These are phyloP conservation scores for Antedon bifida DNA, from an alignment of 35 echinoderm and acorn worm genomes.

Conservation along the genomic window DNA sequence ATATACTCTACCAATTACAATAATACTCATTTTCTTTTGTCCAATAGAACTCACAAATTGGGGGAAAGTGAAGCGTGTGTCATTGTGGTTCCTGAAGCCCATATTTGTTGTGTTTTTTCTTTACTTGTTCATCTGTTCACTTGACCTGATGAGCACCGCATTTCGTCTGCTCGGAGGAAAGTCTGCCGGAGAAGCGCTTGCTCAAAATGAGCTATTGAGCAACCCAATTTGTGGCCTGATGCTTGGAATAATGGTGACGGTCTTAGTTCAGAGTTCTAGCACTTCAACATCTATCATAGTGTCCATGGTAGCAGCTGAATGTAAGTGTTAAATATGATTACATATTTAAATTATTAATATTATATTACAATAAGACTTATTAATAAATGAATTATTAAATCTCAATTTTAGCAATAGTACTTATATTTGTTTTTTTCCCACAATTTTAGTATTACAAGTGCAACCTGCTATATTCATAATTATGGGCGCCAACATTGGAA, in stretches of 20 bases:
- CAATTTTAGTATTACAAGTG: slow-evolving; percentile 55
- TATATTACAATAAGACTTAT: neutral
- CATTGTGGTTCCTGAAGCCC: slow-evolving; percentile 54
- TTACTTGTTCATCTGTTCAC: slow-evolving; percentile 90
- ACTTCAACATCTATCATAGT: slow-evolving; percentile 96
- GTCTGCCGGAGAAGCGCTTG: slow-evolving; percentile 74
- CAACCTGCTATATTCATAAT: slow-evolving; percentile 80
- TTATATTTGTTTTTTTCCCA: neutral
- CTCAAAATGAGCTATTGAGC: slow-evolving; percentile 48
- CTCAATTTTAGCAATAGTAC: neutral
- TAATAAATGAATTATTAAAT: neutral
- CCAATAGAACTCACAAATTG: slow-evolving; percentile 31
- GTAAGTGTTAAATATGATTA: slow-evolving; percentile 36
- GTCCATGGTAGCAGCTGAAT: slow-evolving; percentile 84
- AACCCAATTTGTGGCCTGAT: slow-evolving; percentile 95
- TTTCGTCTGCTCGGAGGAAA: slow-evolving; percentile 94
- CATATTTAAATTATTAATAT: neutral
- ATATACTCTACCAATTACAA: too few relatives aligned
- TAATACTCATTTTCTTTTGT: neutral
- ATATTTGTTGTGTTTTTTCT: slow-evolving; percentile 34
- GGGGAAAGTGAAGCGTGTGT: slow-evolving; percentile 47
- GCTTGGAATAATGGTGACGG: slow-evolving; percentile 89
- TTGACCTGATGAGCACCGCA: slow-evolving; percentile 87
- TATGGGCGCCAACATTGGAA: slow-evolving; percentile 98
- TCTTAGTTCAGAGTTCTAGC: slow-evolving; percentile 91